A percentile compares a stretch with the other conserved stretches of the same genome.
These are phyloP conservation scores for Microplitis mediator DNA, from an alignment of 1,140 invertebrate species.

Conservation along the genomic window DNA sequence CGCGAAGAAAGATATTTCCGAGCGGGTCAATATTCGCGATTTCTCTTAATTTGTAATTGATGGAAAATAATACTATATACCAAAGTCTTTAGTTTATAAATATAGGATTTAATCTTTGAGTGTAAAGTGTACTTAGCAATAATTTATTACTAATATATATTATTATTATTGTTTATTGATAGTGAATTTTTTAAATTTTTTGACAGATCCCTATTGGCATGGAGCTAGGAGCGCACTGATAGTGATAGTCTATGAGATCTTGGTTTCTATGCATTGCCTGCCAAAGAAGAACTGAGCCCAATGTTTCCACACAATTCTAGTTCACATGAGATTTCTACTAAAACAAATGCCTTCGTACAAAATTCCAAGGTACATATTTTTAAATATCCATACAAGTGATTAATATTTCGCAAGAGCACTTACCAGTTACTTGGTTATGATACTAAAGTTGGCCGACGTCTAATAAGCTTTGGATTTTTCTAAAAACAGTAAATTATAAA, in stretches of 20 bases:
- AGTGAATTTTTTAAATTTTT: not conserved
- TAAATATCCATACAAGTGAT: not conserved
- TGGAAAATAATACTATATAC: not conserved
- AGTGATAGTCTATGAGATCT: conserved; percentile 64
- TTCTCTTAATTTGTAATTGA: conserved; percentile 11
- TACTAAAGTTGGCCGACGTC: too few relatives aligned
- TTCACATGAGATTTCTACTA: conserved; percentile 68
- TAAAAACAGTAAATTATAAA: too few relatives aligned
- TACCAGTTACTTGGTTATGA: not conserved
- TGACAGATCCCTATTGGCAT: conserved; percentile 62
- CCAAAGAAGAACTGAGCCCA: conserved; percentile 69
- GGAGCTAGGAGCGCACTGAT: conserved; percentile 63
- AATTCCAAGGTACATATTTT: conserved; percentile 61
- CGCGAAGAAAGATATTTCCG: conserved; percentile 14
- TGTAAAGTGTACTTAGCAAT: too few relatives aligned
- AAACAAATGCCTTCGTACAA: conserved; percentile 69
- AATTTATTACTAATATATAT: too few relatives aligned
- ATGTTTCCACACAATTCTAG: conserved; percentile 70
- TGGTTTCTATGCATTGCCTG: conserved; percentile 68
- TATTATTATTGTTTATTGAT: too few relatives aligned
- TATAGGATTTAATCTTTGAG: too few relatives aligned
- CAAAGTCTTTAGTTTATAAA: too few relatives aligned
- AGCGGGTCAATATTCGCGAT: conserved; percentile 20
- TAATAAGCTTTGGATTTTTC: too few relatives aligned
- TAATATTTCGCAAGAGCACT: not conserved